Evolutionary conservation across 1,140 invertebrate genomes (phyloP), one percentile per base, ranked within the genome.

Genomic region (Elysia chlorotica): DNA sequence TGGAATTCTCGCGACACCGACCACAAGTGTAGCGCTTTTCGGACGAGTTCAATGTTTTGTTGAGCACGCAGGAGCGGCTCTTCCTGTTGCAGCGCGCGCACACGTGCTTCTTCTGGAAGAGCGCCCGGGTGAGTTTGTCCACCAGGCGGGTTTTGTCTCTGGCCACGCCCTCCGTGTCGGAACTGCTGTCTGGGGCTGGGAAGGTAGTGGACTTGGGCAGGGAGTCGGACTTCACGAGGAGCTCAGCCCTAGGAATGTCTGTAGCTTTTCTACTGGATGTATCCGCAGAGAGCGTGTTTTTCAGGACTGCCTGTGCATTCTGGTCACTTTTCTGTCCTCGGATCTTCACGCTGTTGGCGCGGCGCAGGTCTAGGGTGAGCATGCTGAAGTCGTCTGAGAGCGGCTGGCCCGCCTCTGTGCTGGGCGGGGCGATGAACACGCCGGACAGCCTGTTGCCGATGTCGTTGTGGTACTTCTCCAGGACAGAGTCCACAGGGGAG

Each of bases 401-500:
- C 2, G 21, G 10, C 1, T 48, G 36, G 48, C 10, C 31, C 31
- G 23, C 2, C n/a, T 53, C 48, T 23, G 1, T 14, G 2, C 6
- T 5, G 19, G 4, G 59, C 4, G 53, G 21, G 36, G 57, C 57
- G 2, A 71, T 19, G 38, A 63, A 37, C 5, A 63, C 59, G 37
- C 36, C 59, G 28, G 57, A 71, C 37, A 71, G 30, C 1, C 69
- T 56, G 28, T 30, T 71, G 59, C 69, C 69, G 23, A 71, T 71
- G 38, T 71, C 69, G 37, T 48, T 63, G 59, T 71, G 59, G 59
- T 71, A 71, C 48, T 63, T 71, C 30, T 71, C 36, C 59, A 71
- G 61, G 14, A 59, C 59, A n/a, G 2, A 21, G 2, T 71, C 59
- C 1, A 41, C 33, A 6, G 33, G 36, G 3, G 59, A 48, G 25